These are phyloP conservation scores for Sigmodon hispidus DNA, from an alignment of 2,113 vertebrate genomes.

Conservation along the genomic window DNA sequence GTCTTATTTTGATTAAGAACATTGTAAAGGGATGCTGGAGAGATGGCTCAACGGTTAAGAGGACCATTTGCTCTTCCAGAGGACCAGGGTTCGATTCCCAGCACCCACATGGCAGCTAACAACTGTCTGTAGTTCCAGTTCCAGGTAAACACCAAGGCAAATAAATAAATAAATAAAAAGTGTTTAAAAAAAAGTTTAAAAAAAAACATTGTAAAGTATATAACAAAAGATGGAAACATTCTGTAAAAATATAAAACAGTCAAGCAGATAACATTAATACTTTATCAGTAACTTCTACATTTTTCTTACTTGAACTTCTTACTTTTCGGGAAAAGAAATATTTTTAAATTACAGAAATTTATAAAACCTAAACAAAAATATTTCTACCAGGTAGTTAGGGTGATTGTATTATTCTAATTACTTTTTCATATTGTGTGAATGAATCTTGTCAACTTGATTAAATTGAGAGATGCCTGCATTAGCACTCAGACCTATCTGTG, in stretches of 20 bases:
- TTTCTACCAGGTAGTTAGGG: neutral
- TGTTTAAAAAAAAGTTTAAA: no score
- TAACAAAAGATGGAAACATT: neutral
- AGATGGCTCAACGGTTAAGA: no score
- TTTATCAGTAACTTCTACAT: constrained; percentile 12
- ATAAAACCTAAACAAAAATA: constrained; percentile 46
- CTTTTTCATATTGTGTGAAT: neutral
- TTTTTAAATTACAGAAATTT: neutral
- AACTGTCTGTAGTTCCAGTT: no score
- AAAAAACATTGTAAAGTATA: constrained; percentile 4
- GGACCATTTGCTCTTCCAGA: no score
- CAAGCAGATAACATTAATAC: neutral
- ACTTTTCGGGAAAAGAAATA: constrained; percentile 27
- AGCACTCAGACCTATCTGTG: neutral
- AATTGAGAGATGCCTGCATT: neutral
- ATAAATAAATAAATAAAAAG: no score
- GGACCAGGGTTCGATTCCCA: no score
- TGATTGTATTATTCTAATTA: neutral
- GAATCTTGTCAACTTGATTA: neutral
- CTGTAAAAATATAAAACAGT: neutral
- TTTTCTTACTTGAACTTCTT: neutral
- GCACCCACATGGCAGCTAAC: no score
- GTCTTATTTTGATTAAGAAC: constrained; percentile 23
- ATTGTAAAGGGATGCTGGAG: no score
- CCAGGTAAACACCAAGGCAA: no score